Evolutionary conservation across 2,797 vertebrate genomes (phyloP).

Genomic region (Xerus rutilus): DNA sequence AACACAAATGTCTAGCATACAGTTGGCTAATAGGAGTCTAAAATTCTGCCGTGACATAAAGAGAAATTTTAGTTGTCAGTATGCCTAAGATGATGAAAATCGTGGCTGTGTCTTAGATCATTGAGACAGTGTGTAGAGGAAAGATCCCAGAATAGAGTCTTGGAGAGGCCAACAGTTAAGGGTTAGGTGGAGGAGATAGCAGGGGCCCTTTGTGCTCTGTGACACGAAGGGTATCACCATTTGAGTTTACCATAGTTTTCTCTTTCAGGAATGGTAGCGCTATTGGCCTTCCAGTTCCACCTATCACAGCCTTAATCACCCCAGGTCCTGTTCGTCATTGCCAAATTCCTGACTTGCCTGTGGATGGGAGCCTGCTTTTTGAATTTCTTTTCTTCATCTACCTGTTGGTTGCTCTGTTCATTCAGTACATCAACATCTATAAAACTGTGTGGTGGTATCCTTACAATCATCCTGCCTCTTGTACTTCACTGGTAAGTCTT

Average conservation of each 20-base stretch:
- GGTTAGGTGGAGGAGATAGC: not conserved
- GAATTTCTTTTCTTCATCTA: conserved; percentile 99
- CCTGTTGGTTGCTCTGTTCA: conserved; percentile 97
- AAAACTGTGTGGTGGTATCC: conserved; percentile 99
- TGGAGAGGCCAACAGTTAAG: not conserved
- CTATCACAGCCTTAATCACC: conserved; percentile 96
- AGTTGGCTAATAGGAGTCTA: not conserved
- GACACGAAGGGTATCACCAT: not conserved
- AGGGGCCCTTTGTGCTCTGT: not conserved
- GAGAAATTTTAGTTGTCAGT: conserved; percentile 13
- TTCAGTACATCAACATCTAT: conserved; percentile 99
- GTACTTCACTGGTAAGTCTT: conserved; percentile 95
- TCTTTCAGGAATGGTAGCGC: conserved; percentile 94
- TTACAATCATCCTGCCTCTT: conserved; percentile 96
- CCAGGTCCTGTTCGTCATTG: conserved; percentile 98
- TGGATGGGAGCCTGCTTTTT: conserved; percentile 97
- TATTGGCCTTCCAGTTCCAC: conserved; percentile 95
- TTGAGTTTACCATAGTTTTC: conserved; percentile 73
- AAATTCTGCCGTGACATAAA: not conserved
- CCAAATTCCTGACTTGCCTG: conserved; percentile 95
- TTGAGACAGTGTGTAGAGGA: not conserved
- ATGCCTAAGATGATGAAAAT: not conserved
- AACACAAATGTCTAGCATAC: not conserved
- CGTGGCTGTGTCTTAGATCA: not conserved
- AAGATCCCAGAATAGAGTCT: not conserved